Percentiles rank a stretch among this genome's conserved stretches.
Conservation (phyloP, 2,113 vertebrate species). For the Baryphthengus martii region DNA sequence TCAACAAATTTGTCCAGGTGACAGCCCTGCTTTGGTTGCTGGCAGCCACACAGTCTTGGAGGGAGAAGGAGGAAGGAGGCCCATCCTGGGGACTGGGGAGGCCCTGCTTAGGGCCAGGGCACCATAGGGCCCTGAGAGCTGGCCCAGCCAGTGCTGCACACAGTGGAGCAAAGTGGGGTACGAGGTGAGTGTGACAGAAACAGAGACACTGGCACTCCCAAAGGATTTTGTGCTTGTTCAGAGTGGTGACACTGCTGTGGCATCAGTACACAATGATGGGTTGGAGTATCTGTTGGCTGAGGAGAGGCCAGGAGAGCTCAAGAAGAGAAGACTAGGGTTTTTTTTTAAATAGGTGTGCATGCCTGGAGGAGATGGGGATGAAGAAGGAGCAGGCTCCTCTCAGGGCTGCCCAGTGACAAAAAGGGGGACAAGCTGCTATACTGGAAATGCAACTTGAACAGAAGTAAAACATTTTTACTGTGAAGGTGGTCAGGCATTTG, state of each 20-base stretch:
- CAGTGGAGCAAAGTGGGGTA: neutral
- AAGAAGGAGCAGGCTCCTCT: neutral
- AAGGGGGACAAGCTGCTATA: neutral
- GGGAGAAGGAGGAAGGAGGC: neutral
- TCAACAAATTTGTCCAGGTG: accelerated
- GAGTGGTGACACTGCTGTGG: neutral
- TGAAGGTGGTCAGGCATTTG: neutral
- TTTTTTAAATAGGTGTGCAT: neutral
- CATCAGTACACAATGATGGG: neutral
- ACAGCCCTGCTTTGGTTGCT: neutral
- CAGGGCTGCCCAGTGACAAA: neutral
- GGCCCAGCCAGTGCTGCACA: neutral
- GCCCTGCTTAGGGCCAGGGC: neutral
- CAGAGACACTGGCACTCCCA: neutral
- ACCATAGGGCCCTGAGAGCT: neutral
- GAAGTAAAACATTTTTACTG: neutral
- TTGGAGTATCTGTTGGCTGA: neutral
- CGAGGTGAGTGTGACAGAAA: accelerated
- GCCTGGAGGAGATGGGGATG: neutral
- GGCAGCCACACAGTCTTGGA: accelerated
- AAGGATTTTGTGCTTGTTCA: neutral
- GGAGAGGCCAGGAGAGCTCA: neutral
- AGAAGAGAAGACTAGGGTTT: neutral
- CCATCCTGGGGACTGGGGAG: neutral
- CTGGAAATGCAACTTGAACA: neutral